These are phyloP conservation scores for Gryllus bimaculatus DNA, from an alignment of 1,140 invertebrate species.

Conservation along the genomic window DNA sequence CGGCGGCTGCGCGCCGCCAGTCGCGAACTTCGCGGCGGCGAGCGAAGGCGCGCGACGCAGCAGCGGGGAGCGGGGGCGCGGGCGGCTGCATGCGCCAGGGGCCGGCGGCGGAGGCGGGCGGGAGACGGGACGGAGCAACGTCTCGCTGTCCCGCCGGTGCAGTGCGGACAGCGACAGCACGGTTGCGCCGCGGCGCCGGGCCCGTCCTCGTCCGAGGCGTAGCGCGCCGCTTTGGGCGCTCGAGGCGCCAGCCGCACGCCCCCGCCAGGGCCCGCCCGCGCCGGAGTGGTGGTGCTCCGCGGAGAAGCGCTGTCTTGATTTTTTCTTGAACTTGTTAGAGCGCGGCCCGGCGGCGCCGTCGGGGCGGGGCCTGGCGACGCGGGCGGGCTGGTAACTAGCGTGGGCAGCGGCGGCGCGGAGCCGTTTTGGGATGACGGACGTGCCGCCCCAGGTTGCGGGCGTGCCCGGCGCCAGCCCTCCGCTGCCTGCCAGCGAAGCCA, in stretches of 20 bases:
- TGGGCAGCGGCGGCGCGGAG: conserved; percentile 28
- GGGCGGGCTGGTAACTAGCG: too few relatives aligned
- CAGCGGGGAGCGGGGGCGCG: conserved; percentile 12
- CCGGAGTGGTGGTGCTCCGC: conserved; percentile 26
- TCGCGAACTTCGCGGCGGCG: conserved; percentile 25
- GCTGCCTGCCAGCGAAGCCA: background rate
- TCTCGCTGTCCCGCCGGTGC: conserved; percentile 13
- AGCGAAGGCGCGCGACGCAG: background rate
- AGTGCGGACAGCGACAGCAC: background rate
- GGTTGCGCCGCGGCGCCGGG: background rate
- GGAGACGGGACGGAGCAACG: conserved; percentile 11
- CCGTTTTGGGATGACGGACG: conserved; percentile 6
- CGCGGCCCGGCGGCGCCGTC: conserved; percentile 15
- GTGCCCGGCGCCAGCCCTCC: background rate
- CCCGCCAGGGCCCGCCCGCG: background rate
- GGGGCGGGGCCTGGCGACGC: conserved; percentile 31
- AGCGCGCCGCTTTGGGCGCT: conserved; percentile 2
- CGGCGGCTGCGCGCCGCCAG: background rate
- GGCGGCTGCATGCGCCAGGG: background rate
- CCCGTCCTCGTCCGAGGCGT: background rate
- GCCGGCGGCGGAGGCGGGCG: background rate
- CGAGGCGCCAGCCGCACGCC: background rate
- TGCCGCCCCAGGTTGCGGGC: conserved; percentile 30
- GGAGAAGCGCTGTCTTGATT: conserved; percentile 78
- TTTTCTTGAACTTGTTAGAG: conserved; percentile 93